A percentile compares a stretch with the other conserved stretches of the same genome.
Evolutionary conservation across 2,888 invertebrate species (phyloP).

Genomic region (Platerodrilus igneus): DNA sequence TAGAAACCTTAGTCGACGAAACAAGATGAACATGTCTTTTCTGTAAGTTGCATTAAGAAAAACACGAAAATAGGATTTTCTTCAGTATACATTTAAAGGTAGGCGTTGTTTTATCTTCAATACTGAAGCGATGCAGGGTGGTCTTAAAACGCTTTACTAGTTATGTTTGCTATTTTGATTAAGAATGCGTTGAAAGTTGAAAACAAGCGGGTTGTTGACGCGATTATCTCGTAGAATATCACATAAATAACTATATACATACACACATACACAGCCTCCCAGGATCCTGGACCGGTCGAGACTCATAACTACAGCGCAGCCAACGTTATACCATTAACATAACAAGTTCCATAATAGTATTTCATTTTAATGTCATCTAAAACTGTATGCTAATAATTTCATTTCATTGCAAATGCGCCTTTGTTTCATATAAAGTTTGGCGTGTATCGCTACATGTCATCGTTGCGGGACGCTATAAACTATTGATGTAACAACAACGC

Average conservation of each 20-base stretch:
- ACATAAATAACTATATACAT: slow-evolving; percentile 47
- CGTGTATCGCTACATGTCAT: too few species aligned
- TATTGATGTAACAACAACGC: too few species aligned
- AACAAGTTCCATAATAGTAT: slow-evolving; percentile 48
- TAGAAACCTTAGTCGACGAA: too few species aligned
- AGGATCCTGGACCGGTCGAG: slow-evolving; percentile 40
- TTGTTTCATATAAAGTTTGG: slow-evolving; percentile 40
- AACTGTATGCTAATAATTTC: slow-evolving; percentile 48
- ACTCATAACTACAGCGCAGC: slow-evolving; percentile 36
- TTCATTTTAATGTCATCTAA: slow-evolving; percentile 50
- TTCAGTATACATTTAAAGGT: too few species aligned
- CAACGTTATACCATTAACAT: slow-evolving; percentile 45
- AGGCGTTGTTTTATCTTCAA: too few species aligned
- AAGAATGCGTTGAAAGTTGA: slow-evolving; percentile 21
- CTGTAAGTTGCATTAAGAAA: too few species aligned
- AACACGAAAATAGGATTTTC: too few species aligned
- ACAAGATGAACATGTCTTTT: too few species aligned
- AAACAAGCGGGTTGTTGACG: slow-evolving; percentile 28
- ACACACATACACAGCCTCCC: slow-evolving; percentile 43
- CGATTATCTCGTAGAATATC: slow-evolving; percentile 40
- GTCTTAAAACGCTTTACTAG: too few species aligned
- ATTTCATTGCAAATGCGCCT: slow-evolving; percentile 46
- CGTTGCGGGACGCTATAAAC: too few species aligned
- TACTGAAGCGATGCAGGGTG: too few species aligned
- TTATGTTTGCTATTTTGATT: too few species aligned